These are phyloP conservation scores for Thunnus maccoyii DNA, from an alignment of 2,113 vertebrate genomes.

Conservation along the genomic window DNA sequence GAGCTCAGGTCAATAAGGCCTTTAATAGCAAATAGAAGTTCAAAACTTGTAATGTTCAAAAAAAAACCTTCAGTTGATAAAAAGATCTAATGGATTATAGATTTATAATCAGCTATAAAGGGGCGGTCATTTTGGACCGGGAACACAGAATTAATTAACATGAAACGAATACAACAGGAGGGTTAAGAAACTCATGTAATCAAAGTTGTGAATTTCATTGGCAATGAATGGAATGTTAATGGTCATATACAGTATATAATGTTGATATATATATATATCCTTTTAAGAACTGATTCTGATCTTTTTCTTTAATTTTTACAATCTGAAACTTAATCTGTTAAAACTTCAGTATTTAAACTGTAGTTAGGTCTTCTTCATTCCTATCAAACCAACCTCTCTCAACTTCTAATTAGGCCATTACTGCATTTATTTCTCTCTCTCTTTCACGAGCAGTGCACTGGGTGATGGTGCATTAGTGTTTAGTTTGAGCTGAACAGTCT, in stretches of 20 bases:
- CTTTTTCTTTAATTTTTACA: constrained; percentile 51
- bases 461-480: constrained; percentile 15
- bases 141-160: no score
- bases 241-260: neutral
- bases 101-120: no score
- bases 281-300: constrained; percentile 11
- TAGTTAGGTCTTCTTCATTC: neutral
- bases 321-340: constrained; percentile 22
- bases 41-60: no score
- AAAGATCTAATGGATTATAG: no score
- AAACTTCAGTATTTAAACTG: constrained; percentile 18
- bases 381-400: constrained; percentile 1
- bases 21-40: no score
- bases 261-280: neutral
- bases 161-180: no score
- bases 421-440: neutral
- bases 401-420: neutral
- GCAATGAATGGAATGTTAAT: constrained; percentile 48
- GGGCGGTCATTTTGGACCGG: no score
- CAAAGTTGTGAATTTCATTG: constrained; percentile 57
- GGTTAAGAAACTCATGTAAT: constrained; percentile 29
- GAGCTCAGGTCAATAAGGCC: no score
- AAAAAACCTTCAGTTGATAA: no score
- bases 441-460: neutral
- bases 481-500: constrained; percentile 45